These are phyloP conservation scores for Fukomys damarensis DNA, from an alignment of 2,113 vertebrate species.

Conservation along the genomic window DNA sequence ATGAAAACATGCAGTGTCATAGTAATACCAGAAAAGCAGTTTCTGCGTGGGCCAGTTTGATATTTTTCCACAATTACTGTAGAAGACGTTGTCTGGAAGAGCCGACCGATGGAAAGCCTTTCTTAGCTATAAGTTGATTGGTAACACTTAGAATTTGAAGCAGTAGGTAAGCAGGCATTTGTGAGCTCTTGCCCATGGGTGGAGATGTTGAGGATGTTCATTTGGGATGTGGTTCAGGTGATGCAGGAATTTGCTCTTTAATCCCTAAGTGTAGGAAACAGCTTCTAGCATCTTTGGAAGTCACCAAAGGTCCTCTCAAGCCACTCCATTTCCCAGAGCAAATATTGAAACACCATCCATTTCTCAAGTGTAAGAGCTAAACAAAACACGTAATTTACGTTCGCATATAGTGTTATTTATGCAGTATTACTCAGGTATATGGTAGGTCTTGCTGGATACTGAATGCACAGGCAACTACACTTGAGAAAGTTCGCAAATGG, in stretches of 20 bases:
- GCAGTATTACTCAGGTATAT: background rate
- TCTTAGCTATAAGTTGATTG: background rate
- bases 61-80: background rate
- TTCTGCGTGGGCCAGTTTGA: background rate
- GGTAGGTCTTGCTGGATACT: background rate
- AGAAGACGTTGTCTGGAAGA: background rate
- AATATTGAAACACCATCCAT: background rate
- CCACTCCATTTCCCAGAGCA: background rate
- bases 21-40: background rate
- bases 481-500: slow-evolving; percentile 35
- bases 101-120: background rate
- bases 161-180: background rate
- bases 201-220: background rate
- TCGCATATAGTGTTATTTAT: background rate
- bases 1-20: background rate
- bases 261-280: too few relatives aligned
- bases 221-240: background rate
- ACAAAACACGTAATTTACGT: background rate
- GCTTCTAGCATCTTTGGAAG: background rate
- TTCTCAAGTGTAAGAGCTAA: background rate
- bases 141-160: background rate
- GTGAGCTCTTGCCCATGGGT: background rate
- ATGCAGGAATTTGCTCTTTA: too few relatives aligned
- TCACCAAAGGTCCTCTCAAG: background rate
- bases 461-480: background rate